These are phyloP conservation scores for Drosophila simulans DNA, from an alignment of 1,140 invertebrate species.

Conservation along the genomic window DNA sequence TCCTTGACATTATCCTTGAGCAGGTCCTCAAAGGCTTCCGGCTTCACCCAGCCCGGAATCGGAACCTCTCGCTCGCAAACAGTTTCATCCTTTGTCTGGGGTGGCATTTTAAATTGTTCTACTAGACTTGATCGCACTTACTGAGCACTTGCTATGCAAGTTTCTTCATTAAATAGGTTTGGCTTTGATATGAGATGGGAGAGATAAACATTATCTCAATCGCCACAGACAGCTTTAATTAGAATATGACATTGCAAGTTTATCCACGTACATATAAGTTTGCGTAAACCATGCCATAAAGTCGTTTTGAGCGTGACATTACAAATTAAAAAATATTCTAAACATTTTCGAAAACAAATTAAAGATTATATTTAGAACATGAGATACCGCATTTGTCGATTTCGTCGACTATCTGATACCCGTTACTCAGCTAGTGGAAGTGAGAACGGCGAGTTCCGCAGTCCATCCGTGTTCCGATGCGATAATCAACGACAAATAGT, in stretches of 20 bases:
- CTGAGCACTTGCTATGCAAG: background rate
- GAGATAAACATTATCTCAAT: slow-evolving; percentile 12
- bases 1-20: slow-evolving; percentile 71
- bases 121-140: background rate
- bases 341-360: no score
- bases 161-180: slow-evolving; percentile 11
- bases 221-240: background rate
- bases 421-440: no score
- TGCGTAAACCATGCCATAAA: background rate
- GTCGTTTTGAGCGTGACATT: background rate
- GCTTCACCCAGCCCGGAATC: slow-evolving; percentile 84
- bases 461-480: no score
- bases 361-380: no score
- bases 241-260: background rate
- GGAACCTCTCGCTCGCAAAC: background rate
- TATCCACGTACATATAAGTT: background rate
- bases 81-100: slow-evolving; percentile 25
- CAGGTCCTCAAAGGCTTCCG: slow-evolving; percentile 80
- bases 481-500: no score
- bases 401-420: no score
- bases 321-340: background rate
- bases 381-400: no score
- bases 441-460: no score
- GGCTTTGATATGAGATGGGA: no score
- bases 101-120: slow-evolving; percentile 31